Evolutionary conservation across 2,113 vertebrate genomes (phyloP).

Genomic region (Australoheros scitulus): DNA sequence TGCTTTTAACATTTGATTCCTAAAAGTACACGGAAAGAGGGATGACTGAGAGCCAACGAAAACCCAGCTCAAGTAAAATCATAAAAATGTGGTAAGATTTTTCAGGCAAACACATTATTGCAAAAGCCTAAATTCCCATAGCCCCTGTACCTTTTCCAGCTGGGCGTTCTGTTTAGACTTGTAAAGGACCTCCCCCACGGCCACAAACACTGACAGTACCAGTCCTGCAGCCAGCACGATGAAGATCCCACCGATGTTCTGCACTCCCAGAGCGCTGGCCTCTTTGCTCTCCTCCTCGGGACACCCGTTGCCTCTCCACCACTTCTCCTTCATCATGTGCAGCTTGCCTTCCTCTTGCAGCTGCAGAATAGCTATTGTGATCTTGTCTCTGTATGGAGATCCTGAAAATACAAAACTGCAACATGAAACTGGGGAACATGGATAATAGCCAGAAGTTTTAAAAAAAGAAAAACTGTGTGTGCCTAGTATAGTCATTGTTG

Average conservation of each 20-base stretch:
- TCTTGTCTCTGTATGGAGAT: conserved; percentile 96
- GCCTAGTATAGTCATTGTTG: conserved; percentile 7
- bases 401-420: conserved; percentile 75
- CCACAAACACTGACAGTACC: conserved; percentile 97
- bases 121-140: neutral
- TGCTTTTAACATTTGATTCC: neutral
- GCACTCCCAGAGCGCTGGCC: conserved; percentile 96
- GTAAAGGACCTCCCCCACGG: conserved; percentile 97
- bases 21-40: neutral
- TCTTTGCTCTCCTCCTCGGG: conserved; percentile 98
- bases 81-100: neutral
- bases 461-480: neutral
- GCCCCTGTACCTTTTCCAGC: conserved; percentile 92
- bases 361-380: conserved; percentile 98
- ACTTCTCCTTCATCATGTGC: conserved; percentile 99
- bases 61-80: neutral
- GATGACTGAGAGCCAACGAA: neutral
- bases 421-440: neutral
- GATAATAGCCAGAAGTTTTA: conserved; percentile 15
- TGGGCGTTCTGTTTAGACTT: conserved; percentile 99
- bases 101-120: neutral
- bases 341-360: conserved; percentile 97
- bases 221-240: conserved; percentile 96
- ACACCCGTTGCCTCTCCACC: conserved; percentile 98
- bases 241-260: conserved; percentile 98